Conservation (phyloP, 2,113 vertebrate species). For the Colinus virginianus region DNA sequence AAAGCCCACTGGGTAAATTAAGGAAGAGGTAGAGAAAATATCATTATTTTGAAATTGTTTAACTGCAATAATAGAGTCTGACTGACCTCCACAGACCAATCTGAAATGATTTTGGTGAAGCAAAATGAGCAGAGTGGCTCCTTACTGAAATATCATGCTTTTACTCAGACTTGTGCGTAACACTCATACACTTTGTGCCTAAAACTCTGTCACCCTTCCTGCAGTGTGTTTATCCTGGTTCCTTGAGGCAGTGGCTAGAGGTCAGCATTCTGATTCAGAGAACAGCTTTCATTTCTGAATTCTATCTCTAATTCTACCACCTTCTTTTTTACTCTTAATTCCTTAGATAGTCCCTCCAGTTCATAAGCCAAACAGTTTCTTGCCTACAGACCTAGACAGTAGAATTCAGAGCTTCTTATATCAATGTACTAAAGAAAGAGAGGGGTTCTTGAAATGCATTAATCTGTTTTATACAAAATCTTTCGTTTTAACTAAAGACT, state of each 20-base stretch:
- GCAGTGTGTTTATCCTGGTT: background rate
- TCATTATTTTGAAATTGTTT: background rate
- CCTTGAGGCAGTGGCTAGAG: background rate
- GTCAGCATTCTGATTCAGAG: background rate
- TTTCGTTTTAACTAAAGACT: background rate
- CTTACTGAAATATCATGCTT: background rate
- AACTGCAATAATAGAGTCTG: background rate
- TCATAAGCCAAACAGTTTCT: background rate
- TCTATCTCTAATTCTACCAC: background rate
- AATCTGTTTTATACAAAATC: background rate
- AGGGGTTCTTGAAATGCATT: background rate
- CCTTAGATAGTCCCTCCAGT: background rate
- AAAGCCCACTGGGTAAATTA: background rate
- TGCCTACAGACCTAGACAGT: background rate
- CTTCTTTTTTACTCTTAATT: background rate
- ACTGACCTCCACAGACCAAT: background rate
- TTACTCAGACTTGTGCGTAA: background rate
- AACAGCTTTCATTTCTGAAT: background rate
- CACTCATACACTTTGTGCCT: background rate
- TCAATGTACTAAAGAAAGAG: background rate
- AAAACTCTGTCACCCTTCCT: accelerated
- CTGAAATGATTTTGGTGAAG: background rate
- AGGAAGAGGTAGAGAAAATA: background rate
- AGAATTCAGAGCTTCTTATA: background rate
- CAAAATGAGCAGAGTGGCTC: background rate